Conservation (phyloP, 2,888 invertebrate genomes). For the Pollenia labialis region DNA sequence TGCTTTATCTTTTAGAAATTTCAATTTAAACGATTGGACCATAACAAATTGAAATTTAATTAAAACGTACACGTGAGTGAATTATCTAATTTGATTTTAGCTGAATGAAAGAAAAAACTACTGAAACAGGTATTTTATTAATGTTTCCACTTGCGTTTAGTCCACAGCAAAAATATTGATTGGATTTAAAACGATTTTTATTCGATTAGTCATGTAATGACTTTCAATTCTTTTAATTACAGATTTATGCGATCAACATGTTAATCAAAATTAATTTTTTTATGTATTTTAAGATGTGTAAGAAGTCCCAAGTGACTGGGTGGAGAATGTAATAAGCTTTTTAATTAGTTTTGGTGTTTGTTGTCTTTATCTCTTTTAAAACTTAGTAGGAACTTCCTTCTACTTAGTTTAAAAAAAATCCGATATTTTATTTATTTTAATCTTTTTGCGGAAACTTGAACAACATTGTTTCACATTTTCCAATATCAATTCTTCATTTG, state of each 20-base stretch:
- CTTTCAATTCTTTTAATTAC: constrained; percentile 1
- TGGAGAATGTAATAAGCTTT: too few species aligned
- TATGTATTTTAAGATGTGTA: neutral
- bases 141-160: neutral
- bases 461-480: too few species aligned
- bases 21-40: constrained; percentile 64
- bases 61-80: constrained; percentile 76
- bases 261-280: constrained; percentile 27
- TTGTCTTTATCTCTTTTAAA: too few species aligned
- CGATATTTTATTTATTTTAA: too few species aligned
- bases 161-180: neutral
- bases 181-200: neutral
- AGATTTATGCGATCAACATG: constrained; percentile 1
- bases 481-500: too few species aligned
- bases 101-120: neutral
- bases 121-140: neutral
- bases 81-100: constrained; percentile 23
- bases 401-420: too few species aligned
- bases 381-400: too few species aligned
- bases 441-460: too few species aligned
- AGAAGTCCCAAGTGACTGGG: too few species aligned
- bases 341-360: too few species aligned
- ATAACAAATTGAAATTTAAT: constrained; percentile 80
- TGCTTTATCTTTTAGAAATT: constrained; percentile 19
- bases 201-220: neutral